Evolutionary conservation across 2,113 vertebrate species (phyloP), one percentile per base, ranked within the genome.

Genomic region (Lophura nycthemera): DNA sequence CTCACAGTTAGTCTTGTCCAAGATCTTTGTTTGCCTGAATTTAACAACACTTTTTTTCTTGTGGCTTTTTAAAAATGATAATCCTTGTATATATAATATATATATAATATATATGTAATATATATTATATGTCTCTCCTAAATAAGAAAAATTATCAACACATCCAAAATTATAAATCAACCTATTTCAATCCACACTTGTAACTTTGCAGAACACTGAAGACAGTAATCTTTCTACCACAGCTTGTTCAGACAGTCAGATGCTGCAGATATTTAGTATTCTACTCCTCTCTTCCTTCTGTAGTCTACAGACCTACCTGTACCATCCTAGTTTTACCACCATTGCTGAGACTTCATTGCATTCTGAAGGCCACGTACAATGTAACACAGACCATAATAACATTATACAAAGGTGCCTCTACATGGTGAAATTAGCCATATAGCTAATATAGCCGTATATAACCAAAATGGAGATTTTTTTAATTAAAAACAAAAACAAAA

Each of bases 341-440:
- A 29, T 47, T 79, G 47, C 47, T 79, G 47, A 82, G 25, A 40
- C 6, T 40, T 76, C 42, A 29, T 4, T 48, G n/a, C 8, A 74
- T 63, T 59, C 50, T 48, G 66, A 43, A 83, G 30, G 30, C 11
- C 50, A 36, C 30, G 17, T 8, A 8, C 42, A 40, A 10, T 16
- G 9, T 10, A 47, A 32, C 16, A 52, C 10, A 52, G 25, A 42
- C 13, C 1, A 2, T 25, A 47, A 42, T 13, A 42, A 27, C 0
- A 0, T 47, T 61, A 43, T 3, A 34, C 30, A 61, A 52, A 85
- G 10, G 25, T 43, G 40, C 11, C 43, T 73, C 59, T 73, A 36
- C 43, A 50, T 29, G 27, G 18, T 60, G 47, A 32, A 72, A 77
- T 42, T 8, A 70, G n/a, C 9, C 19, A 48, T 19, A n/a, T n/a